Evolutionary conservation across 2,888 invertebrate species (phyloP).

Genomic region (Drosophila trichaetosa): DNA sequence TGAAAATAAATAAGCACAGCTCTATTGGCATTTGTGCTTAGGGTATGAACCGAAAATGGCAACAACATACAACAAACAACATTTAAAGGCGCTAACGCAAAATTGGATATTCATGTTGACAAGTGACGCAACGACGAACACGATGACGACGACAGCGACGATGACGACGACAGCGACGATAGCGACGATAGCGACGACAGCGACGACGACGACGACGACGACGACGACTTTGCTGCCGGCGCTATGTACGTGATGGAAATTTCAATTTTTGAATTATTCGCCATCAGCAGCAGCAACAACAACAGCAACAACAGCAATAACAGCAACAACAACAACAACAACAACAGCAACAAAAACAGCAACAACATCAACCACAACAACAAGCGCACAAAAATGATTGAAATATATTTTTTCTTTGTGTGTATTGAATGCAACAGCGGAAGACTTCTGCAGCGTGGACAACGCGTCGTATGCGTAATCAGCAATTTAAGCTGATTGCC

Average conservation of each 20-base stretch:
- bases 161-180: not conserved
- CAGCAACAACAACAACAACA: no score
- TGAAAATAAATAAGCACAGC: not conserved
- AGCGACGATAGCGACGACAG: not conserved
- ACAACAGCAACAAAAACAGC: not conserved
- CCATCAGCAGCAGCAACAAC: conserved; percentile 16
- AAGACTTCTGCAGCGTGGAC: not conserved
- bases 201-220: conserved; percentile 6
- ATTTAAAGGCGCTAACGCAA: conserved; percentile 47
- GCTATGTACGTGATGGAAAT: conserved; percentile 70
- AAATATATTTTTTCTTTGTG: conserved; percentile 53
- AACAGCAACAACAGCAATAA: conserved; percentile 13
- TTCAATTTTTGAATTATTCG: conserved; percentile 69
- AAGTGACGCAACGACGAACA: conserved; percentile 60
- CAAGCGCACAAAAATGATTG: conserved; percentile 45
- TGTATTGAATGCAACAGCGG: not conserved
- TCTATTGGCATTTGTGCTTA: conserved; percentile 19
- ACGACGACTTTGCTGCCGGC: conserved; percentile 50
- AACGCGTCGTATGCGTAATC: conserved; percentile 60
- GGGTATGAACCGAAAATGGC: conserved; percentile 40
- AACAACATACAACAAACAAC: conserved; percentile 35
- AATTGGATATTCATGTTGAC: conserved; percentile 80
- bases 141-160: not conserved
- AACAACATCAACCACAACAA: conserved; percentile 14
- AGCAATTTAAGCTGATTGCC: conserved; percentile 71